Evolutionary conservation across 2,113 vertebrate species (phyloP), one percentile per base, ranked within the genome.

Genomic region (Cettia cetti): DNA sequence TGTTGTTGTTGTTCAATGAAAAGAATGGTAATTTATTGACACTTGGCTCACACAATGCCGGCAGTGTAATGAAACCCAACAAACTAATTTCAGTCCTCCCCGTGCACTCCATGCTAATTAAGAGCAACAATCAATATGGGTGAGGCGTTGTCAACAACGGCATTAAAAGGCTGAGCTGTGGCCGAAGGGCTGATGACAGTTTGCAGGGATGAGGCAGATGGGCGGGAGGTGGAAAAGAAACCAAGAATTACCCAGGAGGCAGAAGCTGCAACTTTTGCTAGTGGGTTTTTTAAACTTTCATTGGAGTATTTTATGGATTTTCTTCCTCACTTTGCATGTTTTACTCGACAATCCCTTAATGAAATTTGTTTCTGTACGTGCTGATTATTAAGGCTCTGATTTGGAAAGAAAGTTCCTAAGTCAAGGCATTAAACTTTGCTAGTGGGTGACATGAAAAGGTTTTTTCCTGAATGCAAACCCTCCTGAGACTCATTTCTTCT

Each of bases 11-110:
- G 80, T 93, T 96, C 96, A 89, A 96, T 91, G 83, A 97, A 88
- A 96, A 92, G 91, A 83, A 92, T 79, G 64, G 90, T 94, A 96
- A 96, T 96, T 96, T 94, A 95, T 96, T 97, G 96, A 97, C 90
- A 93, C 69, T 96, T 72, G 90, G 92, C 77, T 91, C 89, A 6
- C 88, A 96, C 61, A 96, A 79, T 78, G 92, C 70, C 3, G 3
- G 69, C 86, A 90, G 37, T 74, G 76, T 89, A 97, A 96, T 95
- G 90, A 93, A 98, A 96, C 85, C 0, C 23, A 95, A 86, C 52
- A 82, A 91, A 40, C 75, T 81, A 72, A 97, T 97, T 96, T 94
- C 65, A 83, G 94, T 54, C 47, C 72, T 95, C 39, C 53, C 75
- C 5, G 2, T 86, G 77, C 35, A 40, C 83, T 92, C 93, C 84